Evolutionary conservation across 2,797 vertebrate species (phyloP).

Genomic region (Gymnothorax reevesii): DNA sequence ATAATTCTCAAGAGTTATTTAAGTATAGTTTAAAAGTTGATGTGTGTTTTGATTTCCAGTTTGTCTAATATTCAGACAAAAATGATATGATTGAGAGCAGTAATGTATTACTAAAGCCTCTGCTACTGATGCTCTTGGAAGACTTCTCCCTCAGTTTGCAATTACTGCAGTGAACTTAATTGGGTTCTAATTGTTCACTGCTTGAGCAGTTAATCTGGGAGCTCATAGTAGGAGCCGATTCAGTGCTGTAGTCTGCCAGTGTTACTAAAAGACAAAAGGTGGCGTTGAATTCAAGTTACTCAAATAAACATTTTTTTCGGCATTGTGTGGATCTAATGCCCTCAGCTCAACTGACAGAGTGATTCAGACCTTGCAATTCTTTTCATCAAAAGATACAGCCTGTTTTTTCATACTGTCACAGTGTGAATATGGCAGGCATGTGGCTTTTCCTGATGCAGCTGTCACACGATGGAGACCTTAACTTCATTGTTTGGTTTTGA

Average conservation of each 20-base stretch:
- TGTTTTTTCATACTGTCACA: neutral
- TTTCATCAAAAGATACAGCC: neutral
- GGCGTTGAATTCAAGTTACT: neutral
- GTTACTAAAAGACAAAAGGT: neutral
- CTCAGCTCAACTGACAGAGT: neutral
- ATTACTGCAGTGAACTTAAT: neutral
- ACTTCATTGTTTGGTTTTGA: slow-evolving; percentile 2
- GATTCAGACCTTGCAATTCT: neutral
- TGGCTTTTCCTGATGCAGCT: neutral
- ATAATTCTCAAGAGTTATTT: neutral
- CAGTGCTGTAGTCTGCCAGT: neutral
- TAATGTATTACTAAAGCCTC: neutral
- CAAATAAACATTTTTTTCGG: neutral
- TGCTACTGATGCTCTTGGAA: neutral
- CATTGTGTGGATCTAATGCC: neutral
- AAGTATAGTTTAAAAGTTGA: neutral
- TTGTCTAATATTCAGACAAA: slow-evolving; percentile 1
- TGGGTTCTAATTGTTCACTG: neutral
- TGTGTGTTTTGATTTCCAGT: neutral
- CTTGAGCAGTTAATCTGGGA: neutral
- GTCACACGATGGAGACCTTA: neutral
- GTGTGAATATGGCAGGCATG: neutral
- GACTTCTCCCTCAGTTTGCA: neutral
- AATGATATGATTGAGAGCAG: neutral
- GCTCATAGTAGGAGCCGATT: neutral